These are phyloP conservation scores for Pan paniscus DNA, from an alignment of 2,113 vertebrate species.

Conservation along the genomic window DNA sequence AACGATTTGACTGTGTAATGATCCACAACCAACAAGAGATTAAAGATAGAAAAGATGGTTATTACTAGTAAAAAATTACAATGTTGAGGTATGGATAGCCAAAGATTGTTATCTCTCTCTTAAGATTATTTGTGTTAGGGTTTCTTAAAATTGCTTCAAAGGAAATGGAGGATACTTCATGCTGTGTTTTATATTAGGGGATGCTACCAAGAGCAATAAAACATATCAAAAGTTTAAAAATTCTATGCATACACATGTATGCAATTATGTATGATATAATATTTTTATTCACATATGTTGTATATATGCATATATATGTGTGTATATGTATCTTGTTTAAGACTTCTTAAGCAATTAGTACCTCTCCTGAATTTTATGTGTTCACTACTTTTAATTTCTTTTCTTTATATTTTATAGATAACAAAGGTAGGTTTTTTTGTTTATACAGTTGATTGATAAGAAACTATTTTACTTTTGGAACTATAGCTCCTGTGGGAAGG, in stretches of 20 bases:
- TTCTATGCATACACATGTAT: background rate
- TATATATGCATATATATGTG: background rate
- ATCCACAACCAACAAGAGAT: conserved; percentile 54
- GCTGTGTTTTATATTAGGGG: conserved; percentile 12
- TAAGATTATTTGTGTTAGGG: background rate
- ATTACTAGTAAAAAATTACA: conserved; percentile 37
- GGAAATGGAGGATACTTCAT: background rate
- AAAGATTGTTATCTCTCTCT: background rate
- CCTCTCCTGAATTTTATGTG: background rate
- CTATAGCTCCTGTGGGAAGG: background rate
- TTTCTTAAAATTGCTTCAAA: conserved; percentile 43
- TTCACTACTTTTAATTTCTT: background rate
- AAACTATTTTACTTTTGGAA: background rate
- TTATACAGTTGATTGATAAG: background rate
- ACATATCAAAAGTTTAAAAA: background rate
- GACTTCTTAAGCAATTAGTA: background rate
- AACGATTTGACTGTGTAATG: conserved; percentile 65
- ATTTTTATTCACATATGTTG: background rate
- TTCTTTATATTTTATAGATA: background rate
- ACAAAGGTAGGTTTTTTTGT: background rate
- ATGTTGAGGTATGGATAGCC: background rate
- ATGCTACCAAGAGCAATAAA: background rate
- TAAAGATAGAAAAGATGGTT: conserved; percentile 55
- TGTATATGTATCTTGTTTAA: background rate
- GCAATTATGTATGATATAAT: background rate